Percentiles rank a stretch among this genome's conserved stretches.
phyloP scores from a whole-genome alignment of 2,113 vertebrate genomes.

The Podocnemis expansa region DNA sequence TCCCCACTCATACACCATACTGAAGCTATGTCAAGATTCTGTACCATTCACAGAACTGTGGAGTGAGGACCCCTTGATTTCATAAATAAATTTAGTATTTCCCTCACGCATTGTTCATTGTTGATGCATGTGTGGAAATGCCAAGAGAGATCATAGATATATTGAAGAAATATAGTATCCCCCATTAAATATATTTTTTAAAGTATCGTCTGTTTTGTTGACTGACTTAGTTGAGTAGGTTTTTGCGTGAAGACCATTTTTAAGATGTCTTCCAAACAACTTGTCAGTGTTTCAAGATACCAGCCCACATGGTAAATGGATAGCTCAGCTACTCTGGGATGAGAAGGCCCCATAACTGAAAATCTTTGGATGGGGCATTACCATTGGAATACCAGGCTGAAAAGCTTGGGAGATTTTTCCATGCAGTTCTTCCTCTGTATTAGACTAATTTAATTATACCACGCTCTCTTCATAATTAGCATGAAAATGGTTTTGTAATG shows the following conservation, averaged over 20 bases:
- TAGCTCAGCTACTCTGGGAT: background rate
- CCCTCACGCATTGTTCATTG: background rate
- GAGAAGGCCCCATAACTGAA: background rate
- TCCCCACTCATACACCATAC: background rate
- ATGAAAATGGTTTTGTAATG: background rate
- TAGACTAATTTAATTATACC: background rate
- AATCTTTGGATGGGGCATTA: background rate
- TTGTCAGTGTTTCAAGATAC: background rate
- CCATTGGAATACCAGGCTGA: background rate
- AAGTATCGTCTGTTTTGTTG: background rate
- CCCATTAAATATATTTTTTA: background rate
- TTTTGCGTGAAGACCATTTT: background rate
- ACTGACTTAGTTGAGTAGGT: background rate
- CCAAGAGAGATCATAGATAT: background rate
- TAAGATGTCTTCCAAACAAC: background rate
- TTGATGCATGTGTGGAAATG: background rate
- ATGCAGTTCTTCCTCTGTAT: background rate
- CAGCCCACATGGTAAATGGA: background rate
- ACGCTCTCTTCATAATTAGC: background rate
- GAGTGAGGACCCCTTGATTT: background rate
- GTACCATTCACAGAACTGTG: background rate
- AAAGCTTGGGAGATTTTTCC: background rate
- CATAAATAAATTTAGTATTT: background rate
- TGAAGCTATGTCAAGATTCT: background rate
- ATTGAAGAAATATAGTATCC: background rate